Base-by-base conservation (phyloP, 2,888 invertebrate species). In the Plusia festucae region DNA sequence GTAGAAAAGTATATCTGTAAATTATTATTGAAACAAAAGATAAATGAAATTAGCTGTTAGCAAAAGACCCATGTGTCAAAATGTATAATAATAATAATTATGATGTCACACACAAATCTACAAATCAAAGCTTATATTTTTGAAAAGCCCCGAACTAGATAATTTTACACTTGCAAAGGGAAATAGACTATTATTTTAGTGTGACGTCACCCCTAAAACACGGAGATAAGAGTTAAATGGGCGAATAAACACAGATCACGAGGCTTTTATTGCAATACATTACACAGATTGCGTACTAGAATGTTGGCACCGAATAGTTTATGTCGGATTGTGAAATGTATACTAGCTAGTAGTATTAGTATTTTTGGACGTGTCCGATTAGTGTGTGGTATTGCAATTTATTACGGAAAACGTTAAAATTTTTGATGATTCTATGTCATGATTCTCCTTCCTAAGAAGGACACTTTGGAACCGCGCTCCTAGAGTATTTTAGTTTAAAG, bases 191-290 rank as follows among this genome's bases (percentile, higher is more conserved):
- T 74, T 79, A 82, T 77, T 82, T 73, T 52, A 62, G 63, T 56
- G 73, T 76, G 83, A 82, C 78, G 70, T 65, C 59, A 53, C 64
- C 56, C 64, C 70, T 73, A 79, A 81, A 81, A 70, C 73, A 58
- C 53, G 15, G 70, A 72, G 82, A 84, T 85, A 83, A 81, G 78
- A 81, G 78, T 79, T 74, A 81, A 85, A 85, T 84, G 85, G 75
- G 68, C 78, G 71, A 80, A 84, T 82, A 82, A 84, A 84, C 82
- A 79, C 74, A 82, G 78, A 83, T 84, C 81, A 80, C 70, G 82
- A 76, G 75, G 76, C 72, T 77, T 81, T 80, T 81, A 83, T 79
- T 78, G 82, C 78, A 78, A 84, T 84, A 84, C 81, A 84, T 85
- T 84, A 83, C 72, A 58, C 73, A 78, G 82, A 82, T 84, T 83